These are phyloP conservation scores for Miichthys miiuy DNA, from an alignment of 2,797 vertebrate species.

Conservation along the genomic window DNA sequence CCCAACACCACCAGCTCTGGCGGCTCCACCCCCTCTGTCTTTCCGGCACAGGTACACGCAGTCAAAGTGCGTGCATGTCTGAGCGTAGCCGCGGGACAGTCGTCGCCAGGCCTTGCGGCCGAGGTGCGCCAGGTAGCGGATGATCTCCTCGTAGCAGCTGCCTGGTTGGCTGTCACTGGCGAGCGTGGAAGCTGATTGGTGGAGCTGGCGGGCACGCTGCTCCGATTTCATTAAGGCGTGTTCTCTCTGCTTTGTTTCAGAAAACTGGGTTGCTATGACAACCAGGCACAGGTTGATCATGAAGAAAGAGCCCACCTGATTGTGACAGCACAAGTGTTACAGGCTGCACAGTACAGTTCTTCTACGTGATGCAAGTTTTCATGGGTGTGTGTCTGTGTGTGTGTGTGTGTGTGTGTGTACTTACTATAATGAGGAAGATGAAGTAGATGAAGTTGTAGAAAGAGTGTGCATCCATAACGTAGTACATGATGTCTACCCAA, in stretches of 20 bases:
- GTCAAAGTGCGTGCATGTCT: slow-evolving; percentile 2
- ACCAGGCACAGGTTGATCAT: slow-evolving; percentile 99
- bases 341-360: background rate
- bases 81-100: slow-evolving; percentile 77
- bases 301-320: slow-evolving; percentile 98
- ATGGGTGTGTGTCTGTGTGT: background rate
- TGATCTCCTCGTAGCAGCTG: slow-evolving; percentile 96
- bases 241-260: slow-evolving; percentile 97
- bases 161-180: slow-evolving; percentile 96
- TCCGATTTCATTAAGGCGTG: slow-evolving; percentile 97
- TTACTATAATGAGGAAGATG: slow-evolving; percentile 88
- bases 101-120: slow-evolving; percentile 91
- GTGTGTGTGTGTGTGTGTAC: slow-evolving; percentile 49
- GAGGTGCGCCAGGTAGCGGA: slow-evolving; percentile 93
- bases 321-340: slow-evolving; percentile 4
- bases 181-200: slow-evolving; percentile 94
- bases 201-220: slow-evolving; percentile 94
- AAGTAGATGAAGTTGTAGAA: slow-evolving; percentile 90
- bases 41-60: slow-evolving; percentile 58
- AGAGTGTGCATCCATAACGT: slow-evolving; percentile 99
- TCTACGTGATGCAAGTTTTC: background rate
- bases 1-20: slow-evolving; percentile 65
- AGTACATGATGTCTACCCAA: slow-evolving; percentile 99
- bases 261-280: slow-evolving; percentile 98
- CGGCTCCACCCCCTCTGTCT: slow-evolving; percentile 76